phyloP scores from a whole-genome alignment of 2,888 invertebrate genomes.

The Panzeria rudis region DNA sequence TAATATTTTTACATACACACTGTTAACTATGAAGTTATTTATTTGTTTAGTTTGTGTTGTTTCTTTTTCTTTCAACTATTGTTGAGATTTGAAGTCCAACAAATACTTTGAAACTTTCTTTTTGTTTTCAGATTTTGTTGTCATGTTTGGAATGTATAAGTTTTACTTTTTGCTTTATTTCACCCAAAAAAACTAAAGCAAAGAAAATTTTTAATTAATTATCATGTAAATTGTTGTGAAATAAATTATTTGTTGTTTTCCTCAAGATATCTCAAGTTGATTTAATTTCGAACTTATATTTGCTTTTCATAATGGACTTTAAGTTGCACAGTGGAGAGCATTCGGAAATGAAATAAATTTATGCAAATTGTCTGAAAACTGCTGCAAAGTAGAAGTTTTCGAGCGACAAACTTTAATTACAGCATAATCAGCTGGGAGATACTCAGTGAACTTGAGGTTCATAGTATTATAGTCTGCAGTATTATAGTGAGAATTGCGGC shows the following conservation, averaged over 20 bases:
- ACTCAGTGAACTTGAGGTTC: too few species aligned
- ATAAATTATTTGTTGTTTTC: constrained; percentile 23
- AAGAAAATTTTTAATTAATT: constrained; percentile 54
- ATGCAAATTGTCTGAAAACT: too few species aligned
- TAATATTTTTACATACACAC: neutral
- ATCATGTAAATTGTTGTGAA: constrained; percentile 43
- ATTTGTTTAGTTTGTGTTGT: constrained; percentile 33
- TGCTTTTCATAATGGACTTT: neutral
- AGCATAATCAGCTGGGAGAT: too few species aligned
- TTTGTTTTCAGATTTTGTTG: constrained; percentile 27
- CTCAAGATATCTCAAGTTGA: constrained; percentile 4
- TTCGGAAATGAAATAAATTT: too few species aligned
- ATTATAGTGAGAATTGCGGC: too few species aligned
- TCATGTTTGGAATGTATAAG: neutral
- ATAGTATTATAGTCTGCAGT: too few species aligned
- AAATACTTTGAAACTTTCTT: constrained; percentile 34
- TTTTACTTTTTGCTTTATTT: constrained; percentile 28
- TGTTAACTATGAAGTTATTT: constrained; percentile 29
- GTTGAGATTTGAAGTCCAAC: constrained; percentile 44
- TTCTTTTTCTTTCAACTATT: constrained; percentile 22
- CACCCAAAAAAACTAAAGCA: neutral
- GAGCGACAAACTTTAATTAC: too few species aligned
- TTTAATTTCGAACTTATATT: constrained; percentile 18
- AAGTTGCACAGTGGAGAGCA: constrained; percentile 3
- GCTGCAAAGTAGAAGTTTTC: too few species aligned